Evolutionary conservation across 2,888 invertebrate species (phyloP), one percentile per base, ranked within the genome.

Genomic region (Rhagonycha fulva): DNA sequence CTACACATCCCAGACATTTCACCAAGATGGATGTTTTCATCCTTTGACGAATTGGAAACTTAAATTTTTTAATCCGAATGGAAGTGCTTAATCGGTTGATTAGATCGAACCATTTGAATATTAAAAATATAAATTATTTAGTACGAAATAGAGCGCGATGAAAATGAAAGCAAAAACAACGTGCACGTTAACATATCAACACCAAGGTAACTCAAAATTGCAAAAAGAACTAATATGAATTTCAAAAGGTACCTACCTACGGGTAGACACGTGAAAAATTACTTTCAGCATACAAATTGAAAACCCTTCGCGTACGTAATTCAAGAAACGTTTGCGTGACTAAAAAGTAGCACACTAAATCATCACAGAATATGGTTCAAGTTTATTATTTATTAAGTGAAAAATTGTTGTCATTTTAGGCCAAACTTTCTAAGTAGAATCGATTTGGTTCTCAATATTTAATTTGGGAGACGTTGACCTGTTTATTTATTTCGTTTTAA

Each of bases 1-100:
- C 62, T 70, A 62, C 68, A 62, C 26, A 67, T 19, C 24, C 60
- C 63, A 73, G 76, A 76, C 73, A 76, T 72, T 76, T 72, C 14
- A 28, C 3, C n/a, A 14, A 68, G 14, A 68, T 19, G 19, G 19
- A 19, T 19, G 19, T 19, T 19, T 19, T 2, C 19, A 19, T 68
- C 14, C 12, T 12, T 32, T 12, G 47, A n/a, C 7, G n/a, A n/a
- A n/a, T 2, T 0, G n/a, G 10, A n/a, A 32, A 32, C 9, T 32
- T 0, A 12, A 32, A 12, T 3, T 32, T 32, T 32, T 2, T 26
- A 26, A 26, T 26, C 7, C n/a, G n/a, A n/a, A n/a, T n/a, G n/a
- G n/a, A n/a, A n/a, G n/a, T n/a, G n/a, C n/a, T n/a, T n/a, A n/a
- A n/a, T n/a, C n/a, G n/a, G n/a, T n/a, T n/a, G 26, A 26, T 26